A percentile compares a stretch with the other conserved stretches of the same genome.
These are phyloP conservation scores for Monochamus saltuarius DNA, from an alignment of 1,140 invertebrate genomes.

Conservation along the genomic window DNA sequence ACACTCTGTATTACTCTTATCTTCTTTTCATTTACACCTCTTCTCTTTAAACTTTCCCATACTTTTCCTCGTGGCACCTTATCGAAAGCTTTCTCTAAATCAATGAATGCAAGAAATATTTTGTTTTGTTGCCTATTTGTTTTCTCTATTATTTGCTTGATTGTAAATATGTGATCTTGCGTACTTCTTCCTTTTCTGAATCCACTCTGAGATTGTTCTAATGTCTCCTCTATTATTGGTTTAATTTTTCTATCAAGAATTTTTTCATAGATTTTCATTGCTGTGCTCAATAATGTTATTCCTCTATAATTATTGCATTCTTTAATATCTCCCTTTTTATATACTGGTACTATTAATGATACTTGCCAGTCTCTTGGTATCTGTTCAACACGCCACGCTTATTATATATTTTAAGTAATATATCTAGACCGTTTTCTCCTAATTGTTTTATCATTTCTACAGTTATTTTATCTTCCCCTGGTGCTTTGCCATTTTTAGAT, in stretches of 20 bases:
- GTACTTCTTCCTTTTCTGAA: slow-evolving; percentile 1
- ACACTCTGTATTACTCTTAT: neutral
- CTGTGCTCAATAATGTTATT: too few relatives aligned
- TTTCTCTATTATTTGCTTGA: slow-evolving; percentile 3
- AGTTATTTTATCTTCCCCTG: slow-evolving; percentile 1
- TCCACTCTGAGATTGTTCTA: neutral
- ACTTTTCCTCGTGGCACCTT: neutral
- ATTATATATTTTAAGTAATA: neutral
- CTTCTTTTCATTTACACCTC: neutral
- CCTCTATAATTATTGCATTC: too few relatives aligned
- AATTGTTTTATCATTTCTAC: slow-evolving; percentile 1
- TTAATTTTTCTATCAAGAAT: too few relatives aligned
- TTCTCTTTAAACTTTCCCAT: neutral
- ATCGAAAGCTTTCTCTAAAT: neutral
- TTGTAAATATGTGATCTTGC: neutral
- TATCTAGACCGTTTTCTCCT: neutral
- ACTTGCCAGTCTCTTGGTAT: neutral
- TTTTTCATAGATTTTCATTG: too few relatives aligned
- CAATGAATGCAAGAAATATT: neutral
- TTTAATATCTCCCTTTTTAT: neutral
- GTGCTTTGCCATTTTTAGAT: neutral
- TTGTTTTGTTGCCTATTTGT: neutral
- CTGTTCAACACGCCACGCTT: neutral
- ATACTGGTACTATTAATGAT: neutral
- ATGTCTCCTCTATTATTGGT: neutral